These are phyloP conservation scores for Drosophila monieri DNA, from an alignment of 2,888 invertebrate genomes.

Conservation along the genomic window DNA sequence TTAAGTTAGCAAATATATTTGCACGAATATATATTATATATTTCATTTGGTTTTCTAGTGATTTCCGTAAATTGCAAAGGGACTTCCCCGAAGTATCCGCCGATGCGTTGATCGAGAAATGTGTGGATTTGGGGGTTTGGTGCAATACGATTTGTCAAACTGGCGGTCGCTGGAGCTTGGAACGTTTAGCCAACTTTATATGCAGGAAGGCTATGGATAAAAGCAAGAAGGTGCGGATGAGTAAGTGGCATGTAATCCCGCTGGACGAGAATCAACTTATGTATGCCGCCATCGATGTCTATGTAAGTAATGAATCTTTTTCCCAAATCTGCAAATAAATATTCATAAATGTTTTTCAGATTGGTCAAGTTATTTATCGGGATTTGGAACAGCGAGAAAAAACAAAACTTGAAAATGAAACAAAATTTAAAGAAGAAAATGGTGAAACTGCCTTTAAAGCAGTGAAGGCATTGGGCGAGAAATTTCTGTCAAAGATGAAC, in stretches of 20 bases:
- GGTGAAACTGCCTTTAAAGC: slow-evolving; percentile 81
- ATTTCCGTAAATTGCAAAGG: slow-evolving; percentile 86
- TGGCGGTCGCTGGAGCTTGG: slow-evolving; percentile 86
- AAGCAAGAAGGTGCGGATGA: slow-evolving; percentile 86
- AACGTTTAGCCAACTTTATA: slow-evolving; percentile 85
- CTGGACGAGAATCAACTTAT: slow-evolving; percentile 85
- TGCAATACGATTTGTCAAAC: slow-evolving; percentile 85
- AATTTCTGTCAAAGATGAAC: slow-evolving; percentile 66
- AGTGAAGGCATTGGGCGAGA: slow-evolving; percentile 79
- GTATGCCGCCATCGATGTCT: slow-evolving; percentile 88
- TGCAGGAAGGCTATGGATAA: slow-evolving; percentile 85
- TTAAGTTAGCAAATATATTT: neutral
- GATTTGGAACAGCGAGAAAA: slow-evolving; percentile 76
- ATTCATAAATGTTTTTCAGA: slow-evolving; percentile 61
- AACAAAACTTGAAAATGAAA: slow-evolving; percentile 68
- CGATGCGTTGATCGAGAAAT: slow-evolving; percentile 85
- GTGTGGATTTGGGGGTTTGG: slow-evolving; percentile 86
- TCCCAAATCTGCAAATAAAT: no score
- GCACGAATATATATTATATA: no score
- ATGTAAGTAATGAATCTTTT: slow-evolving; percentile 82
- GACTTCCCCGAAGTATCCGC: slow-evolving; percentile 86
- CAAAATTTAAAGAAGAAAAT: slow-evolving; percentile 74
- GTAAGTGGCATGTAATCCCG: slow-evolving; percentile 87
- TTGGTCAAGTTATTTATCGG: slow-evolving; percentile 82
- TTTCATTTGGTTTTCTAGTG: slow-evolving; percentile 83